Evolutionary conservation across 1,140 invertebrate species (phyloP).

Genomic region (Tetraneura akinire): DNA sequence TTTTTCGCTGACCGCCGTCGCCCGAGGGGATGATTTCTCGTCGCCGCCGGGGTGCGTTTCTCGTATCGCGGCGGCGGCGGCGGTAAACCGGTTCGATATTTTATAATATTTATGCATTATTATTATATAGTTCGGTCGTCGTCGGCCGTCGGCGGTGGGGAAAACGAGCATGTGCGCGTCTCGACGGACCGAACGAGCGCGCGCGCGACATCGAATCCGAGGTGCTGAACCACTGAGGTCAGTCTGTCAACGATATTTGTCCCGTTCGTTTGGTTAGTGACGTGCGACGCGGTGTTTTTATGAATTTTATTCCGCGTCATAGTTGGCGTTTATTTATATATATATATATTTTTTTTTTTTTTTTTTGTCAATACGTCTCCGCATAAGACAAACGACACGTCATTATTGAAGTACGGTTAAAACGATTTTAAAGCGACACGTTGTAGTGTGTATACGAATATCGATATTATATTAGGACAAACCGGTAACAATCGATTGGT

Average conservation of each 20-base stretch:
- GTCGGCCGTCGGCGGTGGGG: neutral
- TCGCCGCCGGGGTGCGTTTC: slow-evolving; percentile 19
- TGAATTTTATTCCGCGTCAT: too few relatives aligned
- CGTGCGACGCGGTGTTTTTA: neutral
- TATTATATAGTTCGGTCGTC: neutral
- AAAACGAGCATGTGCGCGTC: neutral
- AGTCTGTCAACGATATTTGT: slow-evolving; percentile 11
- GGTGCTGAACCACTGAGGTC: neutral
- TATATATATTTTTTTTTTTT: neutral
- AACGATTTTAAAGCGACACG: too few relatives aligned
- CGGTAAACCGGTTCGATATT: slow-evolving; percentile 16
- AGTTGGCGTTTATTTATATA: neutral
- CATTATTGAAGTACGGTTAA: too few relatives aligned
- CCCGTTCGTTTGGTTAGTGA: too few relatives aligned
- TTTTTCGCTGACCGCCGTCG: neutral
- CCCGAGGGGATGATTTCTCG: slow-evolving; percentile 16
- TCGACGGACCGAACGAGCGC: slow-evolving; percentile 6
- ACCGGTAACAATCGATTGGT: too few relatives aligned
- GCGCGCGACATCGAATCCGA: neutral
- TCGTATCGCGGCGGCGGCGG: neutral
- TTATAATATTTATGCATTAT: neutral
- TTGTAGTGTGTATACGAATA: too few relatives aligned
- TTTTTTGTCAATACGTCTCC: neutral
- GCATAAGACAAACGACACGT: too few relatives aligned
- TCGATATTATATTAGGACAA: too few relatives aligned